Conservation (phyloP, 1,140 invertebrate genomes). For the Teleopsis dalmanni region DNA sequence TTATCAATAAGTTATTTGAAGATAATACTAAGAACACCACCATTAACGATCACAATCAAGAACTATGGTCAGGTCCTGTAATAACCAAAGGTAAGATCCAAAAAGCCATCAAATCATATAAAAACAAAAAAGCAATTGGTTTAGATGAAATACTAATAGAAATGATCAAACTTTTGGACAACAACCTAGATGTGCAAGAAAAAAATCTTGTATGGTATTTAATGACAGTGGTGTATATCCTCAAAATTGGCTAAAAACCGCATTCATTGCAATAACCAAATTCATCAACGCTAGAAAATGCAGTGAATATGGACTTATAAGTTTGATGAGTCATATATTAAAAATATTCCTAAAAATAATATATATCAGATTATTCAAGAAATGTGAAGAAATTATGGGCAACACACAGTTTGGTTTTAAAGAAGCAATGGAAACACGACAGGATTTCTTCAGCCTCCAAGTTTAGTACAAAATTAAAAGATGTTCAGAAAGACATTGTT, state of each 20-base stretch:
- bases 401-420: background rate
- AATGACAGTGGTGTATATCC: background rate
- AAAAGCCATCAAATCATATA: background rate
- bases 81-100: background rate
- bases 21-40: too few relatives aligned
- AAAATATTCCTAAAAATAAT: slow-evolving; percentile 6
- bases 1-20: too few relatives aligned
- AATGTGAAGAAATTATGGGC: background rate
- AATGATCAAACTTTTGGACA: background rate
- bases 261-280: background rate
- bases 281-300: background rate
- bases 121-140: background rate
- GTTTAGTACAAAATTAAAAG: too few relatives aligned
- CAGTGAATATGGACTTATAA: background rate
- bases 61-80: background rate
- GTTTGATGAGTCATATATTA: background rate
- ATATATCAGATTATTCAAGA: background rate
- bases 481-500: too few relatives aligned
- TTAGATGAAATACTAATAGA: background rate
- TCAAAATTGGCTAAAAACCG: background rate
- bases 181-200: too few relatives aligned
- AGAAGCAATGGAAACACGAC: background rate
- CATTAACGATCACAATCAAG: too few relatives aligned
- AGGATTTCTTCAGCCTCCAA: too few relatives aligned
- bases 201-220: background rate